Base-by-base conservation (phyloP, 2,113 vertebrate genomes). In the Paedocypris sp. region DNA sequence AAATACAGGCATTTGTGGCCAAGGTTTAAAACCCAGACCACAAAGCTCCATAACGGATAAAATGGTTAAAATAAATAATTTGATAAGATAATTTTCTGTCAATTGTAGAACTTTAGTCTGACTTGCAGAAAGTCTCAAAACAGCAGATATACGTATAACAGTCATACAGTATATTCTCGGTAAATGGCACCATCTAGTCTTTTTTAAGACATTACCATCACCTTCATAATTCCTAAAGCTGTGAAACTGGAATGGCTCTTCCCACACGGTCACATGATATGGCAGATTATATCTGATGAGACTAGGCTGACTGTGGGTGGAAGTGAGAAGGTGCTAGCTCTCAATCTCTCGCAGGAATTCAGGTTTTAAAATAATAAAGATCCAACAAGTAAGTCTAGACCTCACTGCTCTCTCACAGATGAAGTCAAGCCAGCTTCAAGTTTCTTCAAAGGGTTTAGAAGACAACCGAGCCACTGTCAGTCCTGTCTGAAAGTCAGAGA, bases 131-230 rank as follows among this genome's bases (percentile, higher is more conserved):
- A 1, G 26, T 20, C 22, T 41, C 29, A 12, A 5, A 3, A 50
- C 47, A 32, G 47, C 10, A 31, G 28, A 7, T 20, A 32, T 32
- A 41, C 49, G 20, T 38, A n/a, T n/a, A n/a, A n/a, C n/a, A n/a
- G n/a, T n/a, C n/a, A n/a, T n/a, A n/a, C n/a, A n/a, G n/a, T n/a
- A 43, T 36, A 48, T 64, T 63, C 16, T 41, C 7, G 28, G 28
- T 60, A 46, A 70, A 61, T 67, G 9, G 57, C 12, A 56, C 29
- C 1, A 45, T 15, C 50, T 9, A 19, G 31, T 38, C 64, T 76
- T 77, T 74, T 77, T 72, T 68, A 50, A 60, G 51, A 43, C 45
- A 49, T 66, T 62, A 62, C 35, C 60, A 73, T 66, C 50, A 4
- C 58, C 63, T 68, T 62, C 61, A 72, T 69, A 66, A 76, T 74